phyloP scores from a whole-genome alignment of 1,140 invertebrate species.

The Dufourea novaeangliae region DNA sequence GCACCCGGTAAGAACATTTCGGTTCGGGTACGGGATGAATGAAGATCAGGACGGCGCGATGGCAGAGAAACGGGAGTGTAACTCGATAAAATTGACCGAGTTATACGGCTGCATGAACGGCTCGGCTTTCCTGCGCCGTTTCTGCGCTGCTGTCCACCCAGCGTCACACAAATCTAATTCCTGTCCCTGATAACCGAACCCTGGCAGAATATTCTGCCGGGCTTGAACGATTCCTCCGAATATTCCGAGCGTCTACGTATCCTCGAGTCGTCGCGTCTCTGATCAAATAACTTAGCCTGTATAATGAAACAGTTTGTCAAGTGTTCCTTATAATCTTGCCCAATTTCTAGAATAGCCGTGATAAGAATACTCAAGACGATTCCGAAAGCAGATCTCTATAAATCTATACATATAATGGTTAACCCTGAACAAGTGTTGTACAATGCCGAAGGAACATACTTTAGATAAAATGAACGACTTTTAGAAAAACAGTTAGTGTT shows the following conservation, averaged over 20 bases:
- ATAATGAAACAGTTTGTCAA: neutral
- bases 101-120: conserved; percentile 52
- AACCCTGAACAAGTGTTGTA: too few species aligned
- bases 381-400: too few species aligned
- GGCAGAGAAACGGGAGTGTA: conserved; percentile 52
- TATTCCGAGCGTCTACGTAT: conserved; percentile 21
- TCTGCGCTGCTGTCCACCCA: conserved; percentile 45
- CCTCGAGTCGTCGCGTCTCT: neutral
- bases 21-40: conserved; percentile 32
- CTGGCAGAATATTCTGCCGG: conserved; percentile 54
- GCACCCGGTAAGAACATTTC: conserved; percentile 22
- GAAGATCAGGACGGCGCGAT: conserved; percentile 51
- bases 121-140: conserved; percentile 11
- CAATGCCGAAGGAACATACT: too few species aligned
- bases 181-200: conserved; percentile 57
- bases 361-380: too few species aligned
- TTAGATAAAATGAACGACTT: too few species aligned
- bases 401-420: too few species aligned
- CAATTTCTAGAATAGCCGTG: too few species aligned
- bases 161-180: conserved; percentile 64
- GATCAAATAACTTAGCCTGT: conserved; percentile 27
- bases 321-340: too few species aligned
- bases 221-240: conserved; percentile 33
- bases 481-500: too few species aligned
- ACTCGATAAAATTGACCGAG: conserved; percentile 67